phyloP scores from a whole-genome alignment of 2,888 invertebrate genomes.

The Watsonalla cultraria region DNA sequence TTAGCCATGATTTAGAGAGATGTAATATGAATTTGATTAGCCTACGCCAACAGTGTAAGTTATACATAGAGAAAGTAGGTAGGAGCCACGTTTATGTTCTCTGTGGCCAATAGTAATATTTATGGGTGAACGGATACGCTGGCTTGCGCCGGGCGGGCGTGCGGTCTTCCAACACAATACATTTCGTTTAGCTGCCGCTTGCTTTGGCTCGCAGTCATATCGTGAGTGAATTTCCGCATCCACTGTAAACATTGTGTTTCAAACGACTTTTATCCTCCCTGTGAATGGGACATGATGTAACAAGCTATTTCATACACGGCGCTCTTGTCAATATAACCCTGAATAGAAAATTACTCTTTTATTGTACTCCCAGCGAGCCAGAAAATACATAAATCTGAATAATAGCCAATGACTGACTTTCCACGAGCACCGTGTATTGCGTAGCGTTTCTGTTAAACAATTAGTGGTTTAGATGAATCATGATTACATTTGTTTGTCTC shows the following conservation, averaged over 20 bases:
- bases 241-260: constrained; percentile 45
- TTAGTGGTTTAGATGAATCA: not conserved
- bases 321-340: constrained; percentile 27
- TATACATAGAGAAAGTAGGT: no score
- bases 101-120: not conserved
- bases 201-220: constrained; percentile 42
- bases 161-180: constrained; percentile 26
- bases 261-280: constrained; percentile 37
- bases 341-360: constrained; percentile 22
- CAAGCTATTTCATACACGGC: constrained; percentile 36
- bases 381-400: not conserved
- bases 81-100: not conserved
- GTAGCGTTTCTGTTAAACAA: not conserved
- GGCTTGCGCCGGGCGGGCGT: constrained; percentile 12
- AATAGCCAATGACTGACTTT: not conserved
- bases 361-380: constrained; percentile 4
- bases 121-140: not conserved
- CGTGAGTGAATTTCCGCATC: constrained; percentile 60
- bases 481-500: no score
- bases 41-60: no score
- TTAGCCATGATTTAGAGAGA: not conserved
- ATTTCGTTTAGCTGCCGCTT: constrained; percentile 37
- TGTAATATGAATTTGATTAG: not conserved
- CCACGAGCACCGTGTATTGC: not conserved
- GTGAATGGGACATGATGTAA: constrained; percentile 46